Base-by-base conservation (phyloP, 2,113 vertebrate species). In the Aleadryas rufinucha region DNA sequence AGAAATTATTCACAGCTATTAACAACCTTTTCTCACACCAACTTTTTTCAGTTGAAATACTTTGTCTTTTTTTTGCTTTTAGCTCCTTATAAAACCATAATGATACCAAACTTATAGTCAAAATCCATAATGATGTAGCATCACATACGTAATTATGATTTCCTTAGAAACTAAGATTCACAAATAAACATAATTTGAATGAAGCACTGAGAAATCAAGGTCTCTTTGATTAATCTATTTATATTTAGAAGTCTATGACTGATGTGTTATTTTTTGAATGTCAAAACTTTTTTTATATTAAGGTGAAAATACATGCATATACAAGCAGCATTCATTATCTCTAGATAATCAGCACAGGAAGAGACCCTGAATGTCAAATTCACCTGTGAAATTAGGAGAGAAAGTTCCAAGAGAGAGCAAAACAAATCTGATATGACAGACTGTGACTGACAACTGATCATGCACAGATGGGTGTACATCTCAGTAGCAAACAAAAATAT, bases 141-240 rank as follows among this genome's bases (percentile, higher is more conserved):
- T 22, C 53, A 68, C 33, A 20, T 9, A 54, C 10, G 10, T 47
- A 87, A 89, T 94, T 66, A 87, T 42, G 74, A 5, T 37, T 64
- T 72, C 59, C 47, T 83, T 52, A 57, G 56, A 91, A 95, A 64
- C 4, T 42, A 65, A 87, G 49, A 79, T 68, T 85, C 53, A 57
- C 52, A 93, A 76, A 91, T 72, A 90, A 90, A 74, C 33, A 42
- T 76, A 66, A 92, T 92, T 88, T 80, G 66, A 94, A 84, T 54
- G 42, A 90, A 83, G 53, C n/a, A 49, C n/a, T 37, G 49, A 85
- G 82, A 87, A 90, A 17, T 39, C 31, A 91, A 87, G 22, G 30
- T 52, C 56, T 79, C 88, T 91, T 84, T 95, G 94, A 96, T 95
- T 93, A 79, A 91, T 79, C 45, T 82, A 68, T 54, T 81, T 96